Evolutionary conservation across 1,140 invertebrate species (phyloP).

Genomic region (Zaprionus inermis): DNA sequence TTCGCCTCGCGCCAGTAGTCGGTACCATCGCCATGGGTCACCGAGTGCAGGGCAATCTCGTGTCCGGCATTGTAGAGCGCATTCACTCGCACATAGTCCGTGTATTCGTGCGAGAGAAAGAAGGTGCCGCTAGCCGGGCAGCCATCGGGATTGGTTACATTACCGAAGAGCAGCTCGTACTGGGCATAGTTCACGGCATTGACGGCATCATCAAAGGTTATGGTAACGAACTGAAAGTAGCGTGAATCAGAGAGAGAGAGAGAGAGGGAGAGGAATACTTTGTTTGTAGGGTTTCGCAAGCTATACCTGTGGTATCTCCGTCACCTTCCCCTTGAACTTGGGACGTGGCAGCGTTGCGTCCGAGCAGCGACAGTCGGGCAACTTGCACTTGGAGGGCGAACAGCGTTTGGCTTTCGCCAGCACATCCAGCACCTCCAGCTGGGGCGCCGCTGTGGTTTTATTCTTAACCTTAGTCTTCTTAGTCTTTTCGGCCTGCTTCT

Average conservation of each 20-base stretch:
- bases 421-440: conserved; percentile 26
- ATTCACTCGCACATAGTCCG: conserved; percentile 87
- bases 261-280: too few species aligned
- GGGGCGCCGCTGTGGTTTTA: conserved; percentile 15
- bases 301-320: conserved; percentile 83
- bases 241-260: too few species aligned
- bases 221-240: conserved; percentile 85
- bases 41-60: conserved; percentile 89
- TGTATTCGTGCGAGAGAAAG: conserved; percentile 89
- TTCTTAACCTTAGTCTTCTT: conserved; percentile 37
- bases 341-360: conserved; percentile 68
- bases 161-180: conserved; percentile 87
- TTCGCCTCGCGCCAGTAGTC: conserved; percentile 85
- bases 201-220: conserved; percentile 90
- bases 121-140: conserved; percentile 88
- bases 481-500: conserved; percentile 24
- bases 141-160: conserved; percentile 87
- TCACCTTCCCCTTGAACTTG: conserved; percentile 69
- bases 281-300: background rate
- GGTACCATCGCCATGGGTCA: conserved; percentile 85
- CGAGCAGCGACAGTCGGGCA: conserved; percentile 85
- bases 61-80: conserved; percentile 87
- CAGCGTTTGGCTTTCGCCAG: conserved; percentile 60
- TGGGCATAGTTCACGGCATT: conserved; percentile 88
- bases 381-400: conserved; percentile 72